Base-by-base conservation (phyloP, 2,888 invertebrate species). In the Drosophila nr. perissopoda region DNA sequence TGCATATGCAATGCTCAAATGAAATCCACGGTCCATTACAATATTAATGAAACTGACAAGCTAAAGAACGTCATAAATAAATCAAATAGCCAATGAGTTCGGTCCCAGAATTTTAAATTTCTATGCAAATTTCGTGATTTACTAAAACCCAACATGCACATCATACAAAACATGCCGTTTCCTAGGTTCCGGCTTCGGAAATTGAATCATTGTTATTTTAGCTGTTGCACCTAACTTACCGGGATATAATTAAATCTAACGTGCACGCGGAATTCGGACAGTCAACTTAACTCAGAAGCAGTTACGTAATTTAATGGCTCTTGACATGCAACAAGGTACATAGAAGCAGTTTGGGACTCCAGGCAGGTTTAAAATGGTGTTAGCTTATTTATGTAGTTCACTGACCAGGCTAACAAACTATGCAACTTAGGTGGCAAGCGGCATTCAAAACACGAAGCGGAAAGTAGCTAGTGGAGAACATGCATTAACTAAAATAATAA, bases 281-380 rank as follows among this genome's bases (percentile, higher is more conserved):
- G 54, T 69, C 53, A 68, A 70, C 76, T 83, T 89, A 72, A 87
- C 64, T 73, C 53, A 68, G 61, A 40, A 49, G 59, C 52, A 62
- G 53, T 60, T 63, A 58, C 38, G 42, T 69, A 75, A 87, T 83
- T 77, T 83, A 87, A 70, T 68, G 68, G 60, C 62, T 16, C 45
- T 59, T 58, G 66, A 77, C 84, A 89, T 84, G 89, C 89, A 87
- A 89, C 79, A 73, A 56, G 61, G 49, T 56, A 48, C 18, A 10
- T 11, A 16, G 27, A 21, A 40, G 36, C 18, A 57, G 36, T 25
- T 38, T 27, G 33, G 40, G 33, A 48, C 29, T 38, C n/a, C 40
- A 25, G 16, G 27, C 34, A 59, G 10, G n/a, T 2, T 31, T 52
- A 42, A 73, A 77, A 59, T 48, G 57, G 70, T 76, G 73, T 62